Conservation (phyloP, 2,888 invertebrate species). For the Tenthredo scrophulariae region DNA sequence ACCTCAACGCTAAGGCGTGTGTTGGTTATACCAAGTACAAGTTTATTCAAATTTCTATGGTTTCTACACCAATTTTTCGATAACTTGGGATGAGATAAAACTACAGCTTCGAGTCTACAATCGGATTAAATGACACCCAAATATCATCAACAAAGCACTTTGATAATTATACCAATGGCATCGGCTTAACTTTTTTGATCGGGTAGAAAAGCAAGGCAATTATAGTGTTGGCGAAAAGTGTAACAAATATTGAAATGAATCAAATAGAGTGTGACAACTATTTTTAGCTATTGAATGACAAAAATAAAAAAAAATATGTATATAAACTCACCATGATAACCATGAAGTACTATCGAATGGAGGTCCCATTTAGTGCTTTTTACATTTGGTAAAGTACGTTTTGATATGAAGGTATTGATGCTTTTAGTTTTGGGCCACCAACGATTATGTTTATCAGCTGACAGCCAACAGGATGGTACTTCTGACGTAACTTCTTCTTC, state of each 20-base stretch:
- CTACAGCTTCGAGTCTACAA: neutral
- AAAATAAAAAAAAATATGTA: too few species aligned
- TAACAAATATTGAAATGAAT: too few species aligned
- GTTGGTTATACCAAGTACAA: neutral
- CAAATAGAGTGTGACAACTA: too few species aligned
- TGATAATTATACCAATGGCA: too few species aligned
- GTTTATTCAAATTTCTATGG: neutral
- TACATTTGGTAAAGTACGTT: neutral
- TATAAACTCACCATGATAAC: too few species aligned
- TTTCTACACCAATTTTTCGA: neutral
- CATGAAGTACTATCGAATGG: neutral
- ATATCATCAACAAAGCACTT: neutral
- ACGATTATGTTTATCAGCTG: neutral
- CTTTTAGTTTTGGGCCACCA: slow-evolving; percentile 6
- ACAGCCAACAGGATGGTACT: neutral
- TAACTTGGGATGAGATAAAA: neutral
- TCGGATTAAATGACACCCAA: neutral
- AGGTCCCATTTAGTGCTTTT: neutral
- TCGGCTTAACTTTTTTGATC: too few species aligned
- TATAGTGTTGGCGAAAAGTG: too few species aligned
- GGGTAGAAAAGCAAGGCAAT: too few species aligned
- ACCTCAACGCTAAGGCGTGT: neutral
- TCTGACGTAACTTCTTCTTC: neutral
- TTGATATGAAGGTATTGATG: neutral
- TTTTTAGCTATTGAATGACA: too few species aligned